Evolutionary conservation across 1,140 invertebrate genomes (phyloP), one percentile per base, ranked within the genome.

Genomic region (Zeugodacus cucurbitae): DNA sequence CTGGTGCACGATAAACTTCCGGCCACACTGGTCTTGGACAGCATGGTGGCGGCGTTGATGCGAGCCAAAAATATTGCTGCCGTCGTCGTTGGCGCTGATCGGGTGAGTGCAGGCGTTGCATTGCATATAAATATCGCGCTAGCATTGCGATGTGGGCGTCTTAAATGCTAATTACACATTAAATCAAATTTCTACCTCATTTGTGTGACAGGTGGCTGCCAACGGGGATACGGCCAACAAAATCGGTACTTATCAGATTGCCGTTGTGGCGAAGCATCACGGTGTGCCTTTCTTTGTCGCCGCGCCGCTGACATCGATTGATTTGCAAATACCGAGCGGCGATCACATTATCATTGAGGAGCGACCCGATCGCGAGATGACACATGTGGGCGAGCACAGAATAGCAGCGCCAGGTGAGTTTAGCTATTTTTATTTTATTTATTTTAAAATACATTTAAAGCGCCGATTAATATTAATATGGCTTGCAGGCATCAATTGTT

Each of bases 161-260:
- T 59, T 86, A 86, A 59, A 86, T 86, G 48, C 57, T 86, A 57
- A 59, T 86, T 44, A 54, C 62, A 87, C 54, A 78, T 85, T 32
- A 26, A 87, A 59, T 48, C 67, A 57, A n/a, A 82, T 74, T 26
- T 2, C 86, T 78, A 34, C 57, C 37, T 54, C 48, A 22, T 57
- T 44, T 62, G 17, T 37, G 41, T 87, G 48, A 87, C 37, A 96
- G 95, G 95, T 99, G 41, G 98, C 97, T 22, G 95, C 96, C 2
- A 99, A 99, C 94, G 99, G 99, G 3, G 99, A 99, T 93, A 99
- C 99, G 3, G 99, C 99, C 1, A 99, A 99, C 93, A 99, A 99
- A 96, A 99, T 99, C 93, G 99, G 99, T 89, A 99, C 99, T 29
- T 99, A 99, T 93, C 98, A 98, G 96, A 96, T 99, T 91, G 98